Evolutionary conservation across 2,888 invertebrate genomes (phyloP).

Genomic region (Horisme vitalbata): DNA sequence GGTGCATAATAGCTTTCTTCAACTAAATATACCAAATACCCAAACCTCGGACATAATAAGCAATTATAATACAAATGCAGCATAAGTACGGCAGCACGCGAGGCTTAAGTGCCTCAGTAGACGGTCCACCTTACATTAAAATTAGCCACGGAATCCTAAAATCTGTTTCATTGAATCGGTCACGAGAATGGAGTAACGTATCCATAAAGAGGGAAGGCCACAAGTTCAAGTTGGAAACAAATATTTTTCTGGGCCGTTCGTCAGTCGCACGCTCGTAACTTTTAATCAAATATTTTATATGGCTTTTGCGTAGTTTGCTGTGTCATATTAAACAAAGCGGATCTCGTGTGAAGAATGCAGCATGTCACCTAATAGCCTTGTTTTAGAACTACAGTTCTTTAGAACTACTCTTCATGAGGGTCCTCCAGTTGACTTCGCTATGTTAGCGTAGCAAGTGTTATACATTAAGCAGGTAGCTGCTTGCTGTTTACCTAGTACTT

Average conservation of each 20-base stretch:
- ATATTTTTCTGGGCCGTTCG: slow-evolving; percentile 27
- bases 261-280: slow-evolving; percentile 7
- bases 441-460: too few relatives aligned
- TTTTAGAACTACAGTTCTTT: too few relatives aligned
- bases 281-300: slow-evolving; percentile 17
- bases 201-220: slow-evolving; percentile 29
- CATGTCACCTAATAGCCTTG: not conserved
- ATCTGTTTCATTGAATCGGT: slow-evolving; percentile 3
- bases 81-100: too few relatives aligned
- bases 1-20: too few relatives aligned
- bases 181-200: slow-evolving; percentile 36
- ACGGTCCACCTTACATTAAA: not conserved
- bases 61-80: too few relatives aligned
- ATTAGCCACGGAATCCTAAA: slow-evolving; percentile 6
- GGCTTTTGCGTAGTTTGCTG: not conserved
- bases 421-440: too few relatives aligned
- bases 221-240: slow-evolving; percentile 17
- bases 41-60: too few relatives aligned
- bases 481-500: too few relatives aligned
- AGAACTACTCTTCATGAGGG: too few relatives aligned
- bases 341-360: not conserved
- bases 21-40: too few relatives aligned
- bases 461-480: too few relatives aligned
- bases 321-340: not conserved
- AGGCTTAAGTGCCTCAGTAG: not conserved